Conservation (phyloP, 2,888 invertebrate species). For the Lithodes maja region DNA sequence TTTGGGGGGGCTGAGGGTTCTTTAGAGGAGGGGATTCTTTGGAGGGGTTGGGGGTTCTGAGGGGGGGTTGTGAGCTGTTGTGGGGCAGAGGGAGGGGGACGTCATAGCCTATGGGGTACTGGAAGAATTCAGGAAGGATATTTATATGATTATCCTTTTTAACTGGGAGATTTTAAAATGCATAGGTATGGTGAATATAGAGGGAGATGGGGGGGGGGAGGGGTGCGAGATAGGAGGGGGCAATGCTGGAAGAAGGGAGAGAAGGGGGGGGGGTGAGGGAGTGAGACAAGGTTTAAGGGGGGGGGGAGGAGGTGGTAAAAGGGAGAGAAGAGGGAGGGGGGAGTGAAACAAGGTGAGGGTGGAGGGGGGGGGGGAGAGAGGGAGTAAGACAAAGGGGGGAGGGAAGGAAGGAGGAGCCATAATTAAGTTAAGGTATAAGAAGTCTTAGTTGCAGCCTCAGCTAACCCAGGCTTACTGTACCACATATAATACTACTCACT, state of each 20-base stretch:
- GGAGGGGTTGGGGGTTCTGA: background rate
- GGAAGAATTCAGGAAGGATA: background rate
- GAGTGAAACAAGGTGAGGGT: background rate
- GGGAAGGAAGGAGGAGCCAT: slow-evolving; percentile 1
- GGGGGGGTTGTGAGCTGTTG: background rate
- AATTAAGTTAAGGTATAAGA: background rate
- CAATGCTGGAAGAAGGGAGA: background rate
- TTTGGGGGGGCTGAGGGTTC: background rate
- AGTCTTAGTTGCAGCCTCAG: background rate
- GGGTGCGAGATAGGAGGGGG: background rate
- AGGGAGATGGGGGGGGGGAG: background rate
- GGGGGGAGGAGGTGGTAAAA: background rate
- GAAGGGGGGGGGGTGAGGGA: background rate
- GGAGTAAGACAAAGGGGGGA: background rate
- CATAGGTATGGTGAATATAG: too few relatives aligned
- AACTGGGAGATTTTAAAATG: too few relatives aligned
- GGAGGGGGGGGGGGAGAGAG: background rate
- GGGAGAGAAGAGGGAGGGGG: background rate
- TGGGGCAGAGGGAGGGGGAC: background rate
- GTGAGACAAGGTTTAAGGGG: background rate
- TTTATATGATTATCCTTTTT: background rate
- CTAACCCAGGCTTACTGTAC: too few relatives aligned
- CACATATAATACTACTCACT: too few relatives aligned
- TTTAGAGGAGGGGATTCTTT: background rate
- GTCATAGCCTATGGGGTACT: background rate